These are phyloP conservation scores for Mystacides longicornis DNA, from an alignment of 2,888 invertebrate genomes.

Conservation along the genomic window DNA sequence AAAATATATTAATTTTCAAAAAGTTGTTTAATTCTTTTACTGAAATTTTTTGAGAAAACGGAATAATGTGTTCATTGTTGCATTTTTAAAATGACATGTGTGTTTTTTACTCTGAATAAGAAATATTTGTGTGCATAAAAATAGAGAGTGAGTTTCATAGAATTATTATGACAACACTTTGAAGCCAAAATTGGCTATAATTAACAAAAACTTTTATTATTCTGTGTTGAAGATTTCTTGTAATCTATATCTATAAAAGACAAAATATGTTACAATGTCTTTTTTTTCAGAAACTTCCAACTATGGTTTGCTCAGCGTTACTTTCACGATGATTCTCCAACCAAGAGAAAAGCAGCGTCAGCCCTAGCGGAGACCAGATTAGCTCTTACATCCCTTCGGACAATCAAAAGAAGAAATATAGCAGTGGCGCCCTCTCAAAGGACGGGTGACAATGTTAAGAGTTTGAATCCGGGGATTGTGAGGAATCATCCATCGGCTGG, in stretches of 20 bases:
- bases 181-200: not conserved
- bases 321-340: slow-evolving; percentile 55
- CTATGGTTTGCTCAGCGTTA: slow-evolving; percentile 60
- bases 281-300: slow-evolving; percentile 57
- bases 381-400: slow-evolving; percentile 67
- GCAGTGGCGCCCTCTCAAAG: slow-evolving; percentile 43
- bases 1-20: no score
- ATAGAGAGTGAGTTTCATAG: no score
- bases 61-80: no score
- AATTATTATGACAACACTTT: no score
- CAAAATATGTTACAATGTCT: not conserved
- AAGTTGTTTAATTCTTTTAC: no score
- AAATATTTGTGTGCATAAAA: no score
- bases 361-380: slow-evolving; percentile 63
- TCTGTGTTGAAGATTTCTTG: not conserved
- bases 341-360: slow-evolving; percentile 50
- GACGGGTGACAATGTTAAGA: slow-evolving; percentile 51
- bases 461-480: slow-evolving; percentile 46
- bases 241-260: no score
- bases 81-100: no score
- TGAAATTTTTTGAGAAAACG: no score
- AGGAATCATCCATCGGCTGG: slow-evolving; percentile 40
- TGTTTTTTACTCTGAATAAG: no score
- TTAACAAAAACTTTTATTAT: not conserved
- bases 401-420: slow-evolving; percentile 55